These are phyloP conservation scores for Nasonia longicornis DNA, from an alignment of 1,140 invertebrate genomes.

Conservation along the genomic window DNA sequence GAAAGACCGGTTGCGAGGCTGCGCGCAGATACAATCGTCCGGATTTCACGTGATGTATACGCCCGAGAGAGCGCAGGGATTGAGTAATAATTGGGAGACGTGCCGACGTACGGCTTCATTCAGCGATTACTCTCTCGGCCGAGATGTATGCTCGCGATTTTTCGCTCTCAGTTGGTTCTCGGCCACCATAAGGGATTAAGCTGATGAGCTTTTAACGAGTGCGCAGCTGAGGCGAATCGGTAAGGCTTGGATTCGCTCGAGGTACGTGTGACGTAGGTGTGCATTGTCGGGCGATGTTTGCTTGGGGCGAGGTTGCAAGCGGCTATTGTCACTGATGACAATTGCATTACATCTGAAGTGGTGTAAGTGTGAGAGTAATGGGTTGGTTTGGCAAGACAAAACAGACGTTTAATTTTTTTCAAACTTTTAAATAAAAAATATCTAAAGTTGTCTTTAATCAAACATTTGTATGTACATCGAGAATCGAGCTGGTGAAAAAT, in stretches of 20 bases:
- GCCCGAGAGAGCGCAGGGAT: neutral
- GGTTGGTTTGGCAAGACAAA: neutral
- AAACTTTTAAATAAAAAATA: too few relatives aligned
- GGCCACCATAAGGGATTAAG: too few relatives aligned
- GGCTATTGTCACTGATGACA: too few relatives aligned
- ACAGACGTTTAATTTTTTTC: too few relatives aligned
- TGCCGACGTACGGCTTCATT: neutral
- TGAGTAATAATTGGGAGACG: constrained; percentile 7
- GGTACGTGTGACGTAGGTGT: too few relatives aligned
- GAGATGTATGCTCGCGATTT: too few relatives aligned
- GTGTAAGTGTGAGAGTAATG: neutral
- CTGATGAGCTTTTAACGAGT: constrained; percentile 11
- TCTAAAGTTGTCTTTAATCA: too few relatives aligned
- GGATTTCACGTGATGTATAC: neutral
- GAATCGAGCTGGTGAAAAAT: neutral
- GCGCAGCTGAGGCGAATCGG: neutral
- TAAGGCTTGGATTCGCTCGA: neutral
- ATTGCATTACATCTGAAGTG: neutral
- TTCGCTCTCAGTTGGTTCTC: too few relatives aligned
- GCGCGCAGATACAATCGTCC: neutral
- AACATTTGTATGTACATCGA: too few relatives aligned
- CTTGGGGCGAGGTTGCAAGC: too few relatives aligned
- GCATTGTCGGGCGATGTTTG: neutral
- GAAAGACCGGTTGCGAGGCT: constrained; percentile 22
- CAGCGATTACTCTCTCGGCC: too few relatives aligned